Base-by-base conservation (phyloP, 2,113 vertebrate species). In the Cochlearius cochlearius region DNA sequence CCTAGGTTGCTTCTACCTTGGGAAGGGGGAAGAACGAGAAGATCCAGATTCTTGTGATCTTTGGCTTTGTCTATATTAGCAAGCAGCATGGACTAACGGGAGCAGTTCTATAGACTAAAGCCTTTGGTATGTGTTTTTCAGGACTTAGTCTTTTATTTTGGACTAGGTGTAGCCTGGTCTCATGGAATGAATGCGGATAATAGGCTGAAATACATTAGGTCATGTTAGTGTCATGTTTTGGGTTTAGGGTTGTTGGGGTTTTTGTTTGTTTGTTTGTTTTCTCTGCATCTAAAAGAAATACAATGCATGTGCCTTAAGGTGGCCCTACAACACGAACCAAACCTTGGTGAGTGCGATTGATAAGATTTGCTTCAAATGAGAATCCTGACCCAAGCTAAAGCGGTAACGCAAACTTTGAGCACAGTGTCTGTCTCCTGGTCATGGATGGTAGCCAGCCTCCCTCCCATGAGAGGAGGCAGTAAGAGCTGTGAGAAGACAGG, bases 131-230 rank as follows among this genome's bases (percentile, higher is more conserved):
- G 11, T 4, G 0, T 64, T 36, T 88, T 93, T 83, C 27, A 39
- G 68, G 63, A 32, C 41, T 69, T 84, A 41, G 32, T 88, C 62
- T 62, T 96, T 77, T 90, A 14, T 74, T 92, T 66, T 72, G 38
- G 27, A 23, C 20, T 67, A 74, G 73, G 38, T 91, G n/a, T 76
- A 59, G 41, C 34, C 39, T 50, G 58, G 17, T 80, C 49, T 74
- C 7, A 4, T 34, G 52, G 13, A 87, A 32, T 58, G 25, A 76
- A 53, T 8, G 10, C n/a, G 18, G n/a, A 0, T 41, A 45, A 5
- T 32, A 80, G 39, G 18, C 60, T 58, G 60, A 72, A 92, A 36
- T 43, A 29, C 5, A 5, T 58, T 38, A 56, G 39, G 29, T 71
- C n/a, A n/a, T n/a, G n/a, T n/a, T n/a, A 80, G 30, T 12, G 5